Base-by-base conservation (phyloP, 2,113 vertebrate species). In the Trogon melanurus region DNA sequence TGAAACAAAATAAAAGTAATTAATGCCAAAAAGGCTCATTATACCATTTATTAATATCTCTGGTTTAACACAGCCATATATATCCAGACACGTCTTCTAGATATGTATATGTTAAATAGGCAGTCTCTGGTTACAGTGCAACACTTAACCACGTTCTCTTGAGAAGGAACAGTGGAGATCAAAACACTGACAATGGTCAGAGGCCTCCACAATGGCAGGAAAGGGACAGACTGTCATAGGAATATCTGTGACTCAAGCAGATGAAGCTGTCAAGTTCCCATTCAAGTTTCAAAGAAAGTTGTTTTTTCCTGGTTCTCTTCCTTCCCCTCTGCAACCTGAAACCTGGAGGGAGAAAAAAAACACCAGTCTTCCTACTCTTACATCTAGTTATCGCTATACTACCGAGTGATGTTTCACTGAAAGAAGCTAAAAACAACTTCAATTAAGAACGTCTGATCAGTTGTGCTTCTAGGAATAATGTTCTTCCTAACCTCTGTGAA, bases 71-170 rank as follows among this genome's bases (percentile, higher is more conserved):
- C 18, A 70, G 10, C 18, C 12, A 5, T 58, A 17, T 25, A 18
- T 9, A 44, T 56, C 15, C 50, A 26, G 36, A 30, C 62, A n/a
- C 16, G 5, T 34, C 32, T 47, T 74, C 16, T 0, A 1, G 13
- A 32, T 36, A 32, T 2, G 6, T 47, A 36, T 48, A 6, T 30
- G n/a, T 36, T 48, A 53, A 25, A 48, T 12, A 11, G 0, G 0
- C 60, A 36, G 65, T 15, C 32, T 60, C 38, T 69, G 27, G 11
- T 86, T 67, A 48, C n/a, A 51, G 13, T 0, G 2, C 9, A 62
- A 32, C 26, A 27, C 50, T 30, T 20, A 66, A 32, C 11, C 4
- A 1, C 4, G 0, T 20, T 82, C 65, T 6, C 0, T 0, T 32
- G 32, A 44, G 21, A 53, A 14, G 9, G 18, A 78, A 50, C 23